Base-by-base conservation (phyloP, 1,140 invertebrate species). In the Goniozus legneri region DNA sequence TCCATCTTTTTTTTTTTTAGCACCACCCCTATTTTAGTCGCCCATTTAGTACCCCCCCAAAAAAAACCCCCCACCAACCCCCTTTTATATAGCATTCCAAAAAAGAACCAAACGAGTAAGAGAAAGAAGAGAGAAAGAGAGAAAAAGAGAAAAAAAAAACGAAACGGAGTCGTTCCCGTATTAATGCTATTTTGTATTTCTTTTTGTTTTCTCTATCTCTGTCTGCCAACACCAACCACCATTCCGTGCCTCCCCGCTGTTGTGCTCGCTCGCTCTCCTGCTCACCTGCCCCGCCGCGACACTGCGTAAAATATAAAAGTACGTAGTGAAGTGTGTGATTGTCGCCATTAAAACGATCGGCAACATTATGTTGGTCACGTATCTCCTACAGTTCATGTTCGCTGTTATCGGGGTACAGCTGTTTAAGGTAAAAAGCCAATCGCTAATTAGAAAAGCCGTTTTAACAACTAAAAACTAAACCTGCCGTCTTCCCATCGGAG, bases 381-480 rank as follows among this genome's bases (percentile, higher is more conserved):
- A 95, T 82, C 89, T 98, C 66, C 90, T 98, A 69, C 91, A 98
- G 82, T 99, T 99, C 86, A 99, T 99, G 95, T 99, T 99, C 80
- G 95, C 96, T 77, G 96, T 98, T 76, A 99, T 99, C 81, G 97
- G 97, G 82, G 97, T 99, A 77, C 97, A 99, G 84, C 88, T 99
- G 69, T 99, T 99, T 82, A 98, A 99, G 91, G 92, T 91, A 89
- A 87, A n/a, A n/a, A 78, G 64, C 65, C 61, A 67, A 54, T 49
- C 50, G 51, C 24, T 27, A 27, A 27, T 27, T 27, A 27, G 10
- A 27, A 40, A 36, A 45, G 14, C 32, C n/a, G 37, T 31, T 42
- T 20, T 50, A 37, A 53, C 42, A 47, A n/a, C n/a, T n/a, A n/a
- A n/a, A n/a, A n/a, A n/a, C n/a, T n/a, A n/a, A n/a, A n/a, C n/a